A percentile compares a stretch with the other conserved stretches of the same genome.
phyloP scores from a whole-genome alignment of 2,113 vertebrate species.

The Phalacrocorax carbo region DNA sequence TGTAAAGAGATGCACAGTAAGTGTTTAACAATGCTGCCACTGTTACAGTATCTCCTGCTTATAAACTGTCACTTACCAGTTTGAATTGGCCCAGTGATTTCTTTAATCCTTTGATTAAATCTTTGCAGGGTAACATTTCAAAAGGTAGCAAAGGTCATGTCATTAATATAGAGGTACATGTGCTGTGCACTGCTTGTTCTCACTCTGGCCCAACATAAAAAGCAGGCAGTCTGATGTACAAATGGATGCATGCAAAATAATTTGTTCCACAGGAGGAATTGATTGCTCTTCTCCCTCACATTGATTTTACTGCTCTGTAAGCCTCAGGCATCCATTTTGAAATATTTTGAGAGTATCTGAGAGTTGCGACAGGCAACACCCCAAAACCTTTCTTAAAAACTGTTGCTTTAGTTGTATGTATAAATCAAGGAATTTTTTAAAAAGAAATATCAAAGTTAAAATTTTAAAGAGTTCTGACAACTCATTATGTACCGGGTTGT shows the following conservation, averaged over 20 bases:
- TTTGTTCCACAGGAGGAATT: background rate
- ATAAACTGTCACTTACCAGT: background rate
- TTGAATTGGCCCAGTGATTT: background rate
- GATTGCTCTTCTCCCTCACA: background rate
- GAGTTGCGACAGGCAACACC: background rate
- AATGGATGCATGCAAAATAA: background rate
- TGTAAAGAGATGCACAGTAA: background rate
- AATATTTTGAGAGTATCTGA: background rate
- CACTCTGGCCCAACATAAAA: background rate
- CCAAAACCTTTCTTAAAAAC: background rate
- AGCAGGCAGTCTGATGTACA: background rate
- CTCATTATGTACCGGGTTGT: background rate
- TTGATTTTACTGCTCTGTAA: background rate
- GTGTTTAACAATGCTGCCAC: background rate
- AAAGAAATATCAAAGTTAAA: background rate
- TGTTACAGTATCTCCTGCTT: background rate
- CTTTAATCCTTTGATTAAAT: constrained; percentile 12
- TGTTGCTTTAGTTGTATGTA: background rate
- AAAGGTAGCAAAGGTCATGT: background rate
- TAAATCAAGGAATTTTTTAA: background rate
- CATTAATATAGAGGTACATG: background rate
- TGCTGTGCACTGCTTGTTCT: background rate
- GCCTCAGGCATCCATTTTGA: background rate
- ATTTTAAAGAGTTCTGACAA: background rate
- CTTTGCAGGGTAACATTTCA: background rate